phyloP scores from a whole-genome alignment of 2,888 invertebrate species.

The Eupithecia tripunctaria region DNA sequence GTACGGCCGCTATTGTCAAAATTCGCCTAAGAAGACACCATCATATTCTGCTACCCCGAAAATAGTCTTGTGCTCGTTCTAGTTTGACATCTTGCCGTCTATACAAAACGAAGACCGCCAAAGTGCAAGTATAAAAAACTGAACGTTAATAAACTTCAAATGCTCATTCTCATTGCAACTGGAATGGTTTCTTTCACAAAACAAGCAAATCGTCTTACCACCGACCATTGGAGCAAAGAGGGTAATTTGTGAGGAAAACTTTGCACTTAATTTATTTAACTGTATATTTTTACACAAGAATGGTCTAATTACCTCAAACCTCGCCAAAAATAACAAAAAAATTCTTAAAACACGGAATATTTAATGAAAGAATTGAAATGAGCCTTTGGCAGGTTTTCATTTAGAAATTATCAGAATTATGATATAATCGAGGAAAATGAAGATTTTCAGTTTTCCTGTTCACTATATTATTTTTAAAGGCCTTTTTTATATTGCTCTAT shows the following conservation, averaged over 20 bases:
- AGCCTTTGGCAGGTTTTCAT: background rate
- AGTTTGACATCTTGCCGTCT: background rate
- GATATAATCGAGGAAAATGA: background rate
- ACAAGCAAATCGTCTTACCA: constrained; percentile 15
- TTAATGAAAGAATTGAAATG: background rate
- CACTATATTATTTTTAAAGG: background rate
- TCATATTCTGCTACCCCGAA: too few relatives aligned
- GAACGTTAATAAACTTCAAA: background rate
- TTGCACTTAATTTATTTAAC: constrained; percentile 34
- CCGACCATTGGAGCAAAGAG: constrained; percentile 19
- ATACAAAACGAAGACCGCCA: background rate
- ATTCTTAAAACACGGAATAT: background rate
- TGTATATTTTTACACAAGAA: constrained; percentile 49
- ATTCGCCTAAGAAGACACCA: too few relatives aligned
- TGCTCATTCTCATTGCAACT: background rate
- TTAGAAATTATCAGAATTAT: background rate
- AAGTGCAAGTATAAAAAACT: background rate
- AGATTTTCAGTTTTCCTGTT: background rate
- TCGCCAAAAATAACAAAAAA: constrained; percentile 50
- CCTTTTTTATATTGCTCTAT: background rate
- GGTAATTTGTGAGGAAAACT: constrained; percentile 54
- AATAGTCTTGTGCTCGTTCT: background rate
- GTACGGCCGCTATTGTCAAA: too few relatives aligned
- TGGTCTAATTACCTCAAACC: constrained; percentile 54
- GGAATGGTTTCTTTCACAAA: constrained; percentile 6